Conservation (phyloP, 2,888 invertebrate species). For the Pseudoips prasinana region DNA sequence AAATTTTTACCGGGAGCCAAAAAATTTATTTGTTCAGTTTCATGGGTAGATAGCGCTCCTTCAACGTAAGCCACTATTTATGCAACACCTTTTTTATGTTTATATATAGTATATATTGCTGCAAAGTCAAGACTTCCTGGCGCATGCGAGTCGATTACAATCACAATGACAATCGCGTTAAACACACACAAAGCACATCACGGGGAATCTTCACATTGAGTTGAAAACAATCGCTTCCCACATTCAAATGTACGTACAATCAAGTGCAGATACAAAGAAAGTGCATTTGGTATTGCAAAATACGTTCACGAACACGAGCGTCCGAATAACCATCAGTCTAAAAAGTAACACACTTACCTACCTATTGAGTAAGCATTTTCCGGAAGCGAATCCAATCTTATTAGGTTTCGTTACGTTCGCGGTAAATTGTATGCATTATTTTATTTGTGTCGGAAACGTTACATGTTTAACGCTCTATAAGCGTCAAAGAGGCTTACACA, state of each 20-base stretch:
- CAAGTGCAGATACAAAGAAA: conserved; percentile 15
- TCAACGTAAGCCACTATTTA: too few species aligned
- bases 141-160: background rate
- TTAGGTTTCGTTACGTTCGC: conserved; percentile 1
- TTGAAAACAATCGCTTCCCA: conserved; percentile 1
- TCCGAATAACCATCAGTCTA: conserved; percentile 1
- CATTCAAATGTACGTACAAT: conserved; percentile 3
- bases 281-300: conserved; percentile 22
- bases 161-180: background rate
- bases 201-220: conserved; percentile 1
- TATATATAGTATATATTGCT: too few species aligned
- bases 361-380: conserved; percentile 10
- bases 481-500: background rate
- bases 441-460: background rate
- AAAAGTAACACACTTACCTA: conserved; percentile 2
- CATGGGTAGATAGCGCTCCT: too few species aligned
- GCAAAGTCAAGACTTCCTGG: too few species aligned
- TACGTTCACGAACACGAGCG: conserved; percentile 7
- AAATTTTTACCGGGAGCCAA: too few species aligned
- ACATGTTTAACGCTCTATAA: background rate
- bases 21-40: too few species aligned
- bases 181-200: background rate
- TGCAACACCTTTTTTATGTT: too few species aligned
- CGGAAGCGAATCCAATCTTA: conserved; percentile 8
- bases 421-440: background rate